A percentile compares a stretch with the other conserved stretches of the same genome.
phyloP scores from a whole-genome alignment of 2,888 invertebrate species.

The Nemotelus pantherinus region DNA sequence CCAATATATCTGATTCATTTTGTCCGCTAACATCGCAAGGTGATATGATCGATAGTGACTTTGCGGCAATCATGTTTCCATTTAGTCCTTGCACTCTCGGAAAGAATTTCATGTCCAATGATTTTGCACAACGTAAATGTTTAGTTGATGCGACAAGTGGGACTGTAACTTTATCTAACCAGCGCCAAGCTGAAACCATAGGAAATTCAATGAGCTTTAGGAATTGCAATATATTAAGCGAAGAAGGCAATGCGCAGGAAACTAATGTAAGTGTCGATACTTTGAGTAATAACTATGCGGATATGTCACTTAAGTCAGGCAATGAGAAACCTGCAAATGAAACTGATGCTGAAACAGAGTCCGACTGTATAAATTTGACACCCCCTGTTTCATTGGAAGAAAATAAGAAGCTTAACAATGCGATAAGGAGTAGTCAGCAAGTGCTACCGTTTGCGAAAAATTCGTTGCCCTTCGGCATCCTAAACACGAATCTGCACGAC shows the following conservation, averaged over 20 bases:
- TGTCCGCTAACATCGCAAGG: slow-evolving; percentile 57
- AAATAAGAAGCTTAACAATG: background rate
- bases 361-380: slow-evolving; percentile 20
- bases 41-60: slow-evolving; percentile 63
- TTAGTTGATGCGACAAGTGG: slow-evolving; percentile 61
- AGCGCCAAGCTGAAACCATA: too few relatives aligned
- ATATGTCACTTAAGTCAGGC: slow-evolving; percentile 51
- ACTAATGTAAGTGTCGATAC: slow-evolving; percentile 46
- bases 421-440: background rate
- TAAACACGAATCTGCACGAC: too few relatives aligned
- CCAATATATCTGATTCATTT: slow-evolving; percentile 47
- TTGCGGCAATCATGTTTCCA: slow-evolving; percentile 73
- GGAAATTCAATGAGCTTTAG: too few relatives aligned
- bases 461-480: too few relatives aligned
- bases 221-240: too few relatives aligned
- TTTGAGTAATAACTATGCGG: slow-evolving; percentile 53
- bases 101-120: slow-evolving; percentile 63
- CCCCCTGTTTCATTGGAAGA: slow-evolving; percentile 2
- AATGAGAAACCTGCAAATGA: slow-evolving; percentile 24
- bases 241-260: slow-evolving; percentile 9
- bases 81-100: slow-evolving; percentile 73
- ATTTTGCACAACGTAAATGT: slow-evolving; percentile 57
- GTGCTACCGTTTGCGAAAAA: too few relatives aligned
- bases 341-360: background rate
- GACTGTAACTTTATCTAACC: slow-evolving; percentile 56